These are phyloP conservation scores for Epinephelus malabaricus DNA, from an alignment of 2,797 vertebrate species.

Conservation along the genomic window DNA sequence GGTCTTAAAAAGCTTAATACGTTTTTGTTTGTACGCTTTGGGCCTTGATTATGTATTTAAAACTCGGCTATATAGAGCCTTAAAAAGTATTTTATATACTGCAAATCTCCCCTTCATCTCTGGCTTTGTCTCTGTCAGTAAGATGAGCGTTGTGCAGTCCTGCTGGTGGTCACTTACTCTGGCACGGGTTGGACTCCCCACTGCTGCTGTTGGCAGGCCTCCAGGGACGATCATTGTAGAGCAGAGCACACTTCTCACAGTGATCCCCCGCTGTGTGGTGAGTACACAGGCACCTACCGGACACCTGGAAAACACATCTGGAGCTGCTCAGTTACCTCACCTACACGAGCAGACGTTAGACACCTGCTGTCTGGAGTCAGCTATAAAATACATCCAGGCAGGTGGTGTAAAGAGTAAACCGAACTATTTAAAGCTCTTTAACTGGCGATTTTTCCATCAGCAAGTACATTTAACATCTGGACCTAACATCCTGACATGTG, in stretches of 20 bases:
- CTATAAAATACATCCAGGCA: constrained; percentile 47
- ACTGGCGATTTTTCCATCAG: constrained; percentile 3
- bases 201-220: constrained; percentile 91
- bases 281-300: constrained; percentile 88
- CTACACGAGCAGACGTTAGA: constrained; percentile 24
- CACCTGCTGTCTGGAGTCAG: constrained; percentile 23
- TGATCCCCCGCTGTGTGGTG: constrained; percentile 91
- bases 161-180: constrained; percentile 84
- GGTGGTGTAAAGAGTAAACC: constrained; percentile 42
- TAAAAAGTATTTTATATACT: background rate
- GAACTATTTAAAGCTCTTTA: constrained; percentile 40
- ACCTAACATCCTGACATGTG: constrained; percentile 36
- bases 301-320: constrained; percentile 86
- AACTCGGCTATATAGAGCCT: background rate
- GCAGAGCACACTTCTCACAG: constrained; percentile 89
- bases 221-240: constrained; percentile 91
- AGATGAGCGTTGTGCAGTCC: background rate
- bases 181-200: constrained; percentile 89
- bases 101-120: background rate
- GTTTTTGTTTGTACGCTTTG: no score
- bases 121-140: background rate
- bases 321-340: constrained; percentile 48
- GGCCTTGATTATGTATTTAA: background rate
- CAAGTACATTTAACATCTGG: constrained; percentile 35
- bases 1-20: no score